These are phyloP conservation scores for Brachypodius melanocephalos DNA, from an alignment of 2,113 vertebrate genomes.

Conservation along the genomic window DNA sequence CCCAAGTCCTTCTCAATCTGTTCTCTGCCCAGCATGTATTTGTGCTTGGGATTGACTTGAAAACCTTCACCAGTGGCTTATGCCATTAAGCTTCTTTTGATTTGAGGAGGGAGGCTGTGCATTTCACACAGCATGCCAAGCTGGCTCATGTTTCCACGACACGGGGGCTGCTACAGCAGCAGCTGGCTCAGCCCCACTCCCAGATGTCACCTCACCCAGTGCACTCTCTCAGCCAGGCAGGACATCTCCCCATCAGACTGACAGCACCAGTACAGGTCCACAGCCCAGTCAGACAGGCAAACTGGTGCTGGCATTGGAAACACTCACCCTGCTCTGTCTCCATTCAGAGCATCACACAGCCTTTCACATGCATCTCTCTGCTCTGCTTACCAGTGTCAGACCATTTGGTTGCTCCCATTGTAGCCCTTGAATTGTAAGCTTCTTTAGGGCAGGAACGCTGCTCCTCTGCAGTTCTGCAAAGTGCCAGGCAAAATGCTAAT, in stretches of 20 bases:
- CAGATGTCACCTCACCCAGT: neutral
- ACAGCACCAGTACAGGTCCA: neutral
- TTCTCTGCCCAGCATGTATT: neutral
- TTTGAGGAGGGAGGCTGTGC: neutral
- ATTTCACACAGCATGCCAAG: rapidly evolving
- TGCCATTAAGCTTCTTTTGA: neutral
- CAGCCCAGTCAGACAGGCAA: neutral
- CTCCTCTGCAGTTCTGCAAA: neutral
- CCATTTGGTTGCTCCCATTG: neutral
- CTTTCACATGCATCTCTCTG: neutral
- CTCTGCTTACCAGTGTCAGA: neutral
- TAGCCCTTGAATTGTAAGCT: neutral
- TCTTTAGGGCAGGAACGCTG: neutral
- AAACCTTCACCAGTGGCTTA: neutral
- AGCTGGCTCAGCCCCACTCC: neutral
- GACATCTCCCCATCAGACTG: neutral
- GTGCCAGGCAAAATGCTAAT: neutral
- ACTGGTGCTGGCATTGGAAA: neutral
- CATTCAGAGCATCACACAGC: rapidly evolving
- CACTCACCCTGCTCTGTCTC: rapidly evolving
- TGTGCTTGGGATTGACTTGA: neutral
- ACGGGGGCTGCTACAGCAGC: rapidly evolving
- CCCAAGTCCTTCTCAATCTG: neutral
- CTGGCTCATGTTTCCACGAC: rapidly evolving
- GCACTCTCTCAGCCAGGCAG: neutral